These are phyloP conservation scores for Cairina moschata DNA, from an alignment of 2,113 vertebrate species.

Conservation along the genomic window DNA sequence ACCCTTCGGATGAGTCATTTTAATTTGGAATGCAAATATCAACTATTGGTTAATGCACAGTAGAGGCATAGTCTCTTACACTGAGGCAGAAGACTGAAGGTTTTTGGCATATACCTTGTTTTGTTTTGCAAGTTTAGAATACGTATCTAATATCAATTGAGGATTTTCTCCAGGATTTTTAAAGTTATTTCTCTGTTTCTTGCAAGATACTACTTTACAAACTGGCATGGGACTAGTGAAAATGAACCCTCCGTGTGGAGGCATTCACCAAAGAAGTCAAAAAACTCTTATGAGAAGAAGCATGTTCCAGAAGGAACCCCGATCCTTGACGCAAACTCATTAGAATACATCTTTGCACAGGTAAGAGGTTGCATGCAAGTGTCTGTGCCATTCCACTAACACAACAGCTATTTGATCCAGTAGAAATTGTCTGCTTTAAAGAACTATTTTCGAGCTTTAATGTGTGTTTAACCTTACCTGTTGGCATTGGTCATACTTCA, in stretches of 20 bases:
- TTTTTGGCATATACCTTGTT: not conserved
- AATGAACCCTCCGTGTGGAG: constrained; percentile 91
- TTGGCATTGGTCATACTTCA: rapidly evolving
- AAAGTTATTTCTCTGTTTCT: not conserved
- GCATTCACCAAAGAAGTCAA: constrained; percentile 88
- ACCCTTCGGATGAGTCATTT: not conserved
- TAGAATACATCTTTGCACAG: constrained; percentile 96
- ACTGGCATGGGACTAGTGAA: constrained; percentile 96
- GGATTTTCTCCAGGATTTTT: not conserved
- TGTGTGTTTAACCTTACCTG: rapidly evolving
- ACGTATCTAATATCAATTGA: rapidly evolving
- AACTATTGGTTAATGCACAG: not conserved
- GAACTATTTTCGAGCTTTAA: not conserved
- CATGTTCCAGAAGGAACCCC: constrained; percentile 85
- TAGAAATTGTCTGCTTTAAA: not conserved
- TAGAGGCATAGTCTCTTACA: not conserved
- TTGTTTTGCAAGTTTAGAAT: not conserved
- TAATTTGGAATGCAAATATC: not conserved
- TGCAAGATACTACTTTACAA: constrained; percentile 92
- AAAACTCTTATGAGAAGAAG: constrained; percentile 78
- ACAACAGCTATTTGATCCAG: rapidly evolving
- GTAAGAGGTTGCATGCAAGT: constrained; percentile 64
- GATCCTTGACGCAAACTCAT: constrained; percentile 86
- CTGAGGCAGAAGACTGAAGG: not conserved
- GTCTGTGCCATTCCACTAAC: not conserved